Percentiles rank a stretch among this genome's conserved stretches.
Conservation (phyloP, 2,888 invertebrate species). For the Callyntrura guangdongensis region DNA sequence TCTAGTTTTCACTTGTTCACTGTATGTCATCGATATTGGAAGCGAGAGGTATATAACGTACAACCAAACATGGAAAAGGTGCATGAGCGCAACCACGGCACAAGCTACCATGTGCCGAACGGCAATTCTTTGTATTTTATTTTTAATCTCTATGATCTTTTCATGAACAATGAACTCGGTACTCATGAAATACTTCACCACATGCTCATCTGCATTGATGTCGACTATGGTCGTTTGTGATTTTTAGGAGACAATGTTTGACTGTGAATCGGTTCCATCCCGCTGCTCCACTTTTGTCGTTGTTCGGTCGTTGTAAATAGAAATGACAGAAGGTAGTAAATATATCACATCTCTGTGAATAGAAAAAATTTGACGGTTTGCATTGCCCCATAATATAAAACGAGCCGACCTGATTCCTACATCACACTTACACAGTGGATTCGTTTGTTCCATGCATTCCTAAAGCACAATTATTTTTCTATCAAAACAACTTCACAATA, state of each 20-base stretch:
- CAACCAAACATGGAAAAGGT: neutral
- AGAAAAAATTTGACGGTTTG: neutral
- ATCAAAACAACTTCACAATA: too few species aligned
- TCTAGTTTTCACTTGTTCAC: conserved; percentile 9
- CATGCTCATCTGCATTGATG: neutral
- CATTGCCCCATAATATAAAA: too few species aligned
- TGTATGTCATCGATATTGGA: neutral
- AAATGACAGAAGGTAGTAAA: neutral
- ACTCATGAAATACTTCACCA: neutral
- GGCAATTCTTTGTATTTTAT: neutral
- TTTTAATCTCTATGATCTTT: conserved; percentile 40
- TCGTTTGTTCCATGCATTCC: too few species aligned
- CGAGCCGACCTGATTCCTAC: too few species aligned
- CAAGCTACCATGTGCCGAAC: neutral
- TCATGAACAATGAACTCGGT: neutral
- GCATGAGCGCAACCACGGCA: too few species aligned
- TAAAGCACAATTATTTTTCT: too few species aligned
- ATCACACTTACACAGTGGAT: too few species aligned
- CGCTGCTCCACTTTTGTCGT: neutral
- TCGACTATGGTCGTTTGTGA: neutral
- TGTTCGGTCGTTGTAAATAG: neutral
- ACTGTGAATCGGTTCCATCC: conserved; percentile 2
- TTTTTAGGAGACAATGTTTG: conserved; percentile 49
- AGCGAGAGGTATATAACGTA: neutral
- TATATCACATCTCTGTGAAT: neutral